Percentiles rank a stretch among this genome's conserved stretches.
These are phyloP conservation scores for Falcunculus frontatus DNA, from an alignment of 2,113 vertebrate species.

Conservation along the genomic window DNA sequence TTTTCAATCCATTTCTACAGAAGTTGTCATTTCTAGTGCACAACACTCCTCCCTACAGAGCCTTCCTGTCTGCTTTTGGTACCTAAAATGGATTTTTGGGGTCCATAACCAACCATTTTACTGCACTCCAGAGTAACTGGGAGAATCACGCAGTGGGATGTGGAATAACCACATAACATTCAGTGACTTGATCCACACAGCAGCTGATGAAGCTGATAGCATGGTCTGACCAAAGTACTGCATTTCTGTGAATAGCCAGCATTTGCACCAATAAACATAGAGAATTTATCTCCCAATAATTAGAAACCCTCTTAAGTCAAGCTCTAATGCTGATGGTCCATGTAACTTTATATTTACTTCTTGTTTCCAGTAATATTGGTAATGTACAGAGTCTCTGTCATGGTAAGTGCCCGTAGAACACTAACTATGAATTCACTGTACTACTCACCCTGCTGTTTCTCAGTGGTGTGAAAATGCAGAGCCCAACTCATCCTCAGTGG, in stretches of 20 bases:
- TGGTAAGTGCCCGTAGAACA: neutral
- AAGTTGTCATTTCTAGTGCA: neutral
- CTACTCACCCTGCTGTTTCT: neutral
- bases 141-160: fast-evolving
- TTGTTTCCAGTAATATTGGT: neutral
- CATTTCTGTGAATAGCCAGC: neutral
- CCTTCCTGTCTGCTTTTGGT: neutral
- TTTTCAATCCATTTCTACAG: neutral
- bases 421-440: neutral
- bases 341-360: neutral
- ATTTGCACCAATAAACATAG: neutral
- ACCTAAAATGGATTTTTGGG: neutral
- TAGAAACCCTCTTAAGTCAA: neutral
- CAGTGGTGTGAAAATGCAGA: neutral
- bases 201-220: neutral
- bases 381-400: neutral
- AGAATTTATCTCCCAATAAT: neutral
- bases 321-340: neutral
- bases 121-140: neutral
- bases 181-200: neutral
- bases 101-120: neutral
- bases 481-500: neutral
- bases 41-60: neutral
- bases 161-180: neutral
- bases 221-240: neutral